Base-by-base conservation (phyloP, 2,888 invertebrate species). In the Crioceris asparagi region DNA sequence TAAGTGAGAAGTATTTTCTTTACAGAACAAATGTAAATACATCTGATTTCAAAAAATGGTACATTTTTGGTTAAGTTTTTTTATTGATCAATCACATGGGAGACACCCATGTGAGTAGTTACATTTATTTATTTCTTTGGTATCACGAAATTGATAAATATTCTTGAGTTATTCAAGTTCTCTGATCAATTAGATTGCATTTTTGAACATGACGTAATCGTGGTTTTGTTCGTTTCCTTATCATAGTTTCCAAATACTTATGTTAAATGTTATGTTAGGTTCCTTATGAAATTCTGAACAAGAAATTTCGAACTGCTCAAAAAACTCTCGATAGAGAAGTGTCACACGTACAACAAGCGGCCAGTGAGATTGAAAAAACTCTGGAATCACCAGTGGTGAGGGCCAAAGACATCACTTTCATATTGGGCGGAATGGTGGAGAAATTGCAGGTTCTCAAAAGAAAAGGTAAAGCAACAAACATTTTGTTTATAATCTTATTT, bases 211-310 rank as follows among this genome's bases (percentile, higher is more conserved):
- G n/a, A n/a, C n/a, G n/a, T n/a, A n/a, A n/a, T n/a, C n/a, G n/a
- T n/a, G n/a, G n/a, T n/a, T n/a, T n/a, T n/a, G n/a, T n/a, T n/a
- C n/a, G 12, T 27, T 27, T 27, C 7, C 26, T 8, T 12, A 12
- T 8, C 6, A 21, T 14, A 27, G 15, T 27, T 5, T 27, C 12
- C 27, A 27, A 15, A 15, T 27, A 27, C 27, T 27, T n/a, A n/a
- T n/a, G n/a, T n/a, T n/a, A n/a, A n/a, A n/a, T 21, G 29, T 26
- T 15, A 39, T 36, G 61, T 12, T 53, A 91, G 88, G 93, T 97
- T 47, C 97, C 97, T 2, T 98, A 97, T 59, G 98, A 98, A 67
- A 78, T 97, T 32, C 71, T 98, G 47, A 98, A 98, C 67, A 97
- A 97, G 64, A 90, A 88, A 55, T 98, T 96, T 63, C 81, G 97